These are phyloP conservation scores for Festucalex cinctus DNA, from an alignment of 2,113 vertebrate species.

Conservation along the genomic window DNA sequence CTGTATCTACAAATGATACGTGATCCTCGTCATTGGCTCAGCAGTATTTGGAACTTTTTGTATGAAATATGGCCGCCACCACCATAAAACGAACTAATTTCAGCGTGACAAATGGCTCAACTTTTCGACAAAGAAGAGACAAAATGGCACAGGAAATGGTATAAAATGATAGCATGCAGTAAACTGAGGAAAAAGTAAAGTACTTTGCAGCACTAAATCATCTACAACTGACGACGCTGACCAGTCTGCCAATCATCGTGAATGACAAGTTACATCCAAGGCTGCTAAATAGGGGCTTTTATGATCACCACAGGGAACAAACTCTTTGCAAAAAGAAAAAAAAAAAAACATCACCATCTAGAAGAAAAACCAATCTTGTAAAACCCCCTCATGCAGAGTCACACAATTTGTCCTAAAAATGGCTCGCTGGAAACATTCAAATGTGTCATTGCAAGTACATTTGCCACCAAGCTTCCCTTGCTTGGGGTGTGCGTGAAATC, in stretches of 20 bases:
- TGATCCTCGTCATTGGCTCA: no score
- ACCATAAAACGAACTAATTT: no score
- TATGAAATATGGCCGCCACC: no score
- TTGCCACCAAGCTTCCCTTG: slow-evolving; percentile 20
- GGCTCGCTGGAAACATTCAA: slow-evolving; percentile 34
- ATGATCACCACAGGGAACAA: slow-evolving; percentile 34
- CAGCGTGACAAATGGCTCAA: not conserved
- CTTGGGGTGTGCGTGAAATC: slow-evolving; percentile 38
- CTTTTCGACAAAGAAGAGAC: not conserved
- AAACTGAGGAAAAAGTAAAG: not conserved
- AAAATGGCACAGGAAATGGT: not conserved
- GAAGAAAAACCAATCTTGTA: slow-evolving; percentile 31
- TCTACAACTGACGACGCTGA: not conserved
- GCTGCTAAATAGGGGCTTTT: slow-evolving; percentile 21
- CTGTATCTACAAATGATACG: no score
- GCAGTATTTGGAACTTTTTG: no score
- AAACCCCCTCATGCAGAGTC: slow-evolving; percentile 13
- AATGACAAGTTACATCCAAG: slow-evolving; percentile 33
- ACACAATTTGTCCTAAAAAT: slow-evolving; percentile 13
- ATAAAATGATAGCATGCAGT: not conserved
- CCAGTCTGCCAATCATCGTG: slow-evolving; percentile 36
- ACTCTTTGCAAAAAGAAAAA: not conserved
- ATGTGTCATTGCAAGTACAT: slow-evolving; percentile 29
- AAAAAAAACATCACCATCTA: slow-evolving; percentile 8
- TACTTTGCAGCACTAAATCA: slow-evolving; percentile 1